Conservation (phyloP, 1,140 invertebrate genomes). For the Drosophila kurseongensis region DNA sequence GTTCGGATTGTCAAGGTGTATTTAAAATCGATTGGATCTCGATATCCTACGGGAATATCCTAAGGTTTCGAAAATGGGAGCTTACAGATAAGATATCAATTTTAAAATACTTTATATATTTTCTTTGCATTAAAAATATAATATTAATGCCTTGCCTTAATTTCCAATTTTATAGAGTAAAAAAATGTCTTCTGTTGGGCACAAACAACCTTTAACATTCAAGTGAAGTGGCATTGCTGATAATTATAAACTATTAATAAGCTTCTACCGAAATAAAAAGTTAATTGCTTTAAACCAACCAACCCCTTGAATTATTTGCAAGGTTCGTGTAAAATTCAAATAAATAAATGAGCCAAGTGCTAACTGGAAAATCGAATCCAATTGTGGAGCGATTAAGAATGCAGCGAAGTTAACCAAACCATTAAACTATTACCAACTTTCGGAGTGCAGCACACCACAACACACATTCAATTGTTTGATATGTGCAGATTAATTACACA, state of each 20-base stretch:
- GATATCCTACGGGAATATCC: not conserved
- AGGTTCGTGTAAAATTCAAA: not conserved
- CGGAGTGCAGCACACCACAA: slow-evolving; percentile 44
- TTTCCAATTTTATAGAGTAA: no score
- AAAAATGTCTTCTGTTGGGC: no score
- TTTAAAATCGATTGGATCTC: slow-evolving; percentile 13
- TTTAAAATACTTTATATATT: no score
- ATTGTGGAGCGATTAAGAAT: slow-evolving; percentile 42
- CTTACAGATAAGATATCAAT: not conserved
- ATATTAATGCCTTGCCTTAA: no score
- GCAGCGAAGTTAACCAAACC: slow-evolving; percentile 49
- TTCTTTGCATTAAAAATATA: not conserved
- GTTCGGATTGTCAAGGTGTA: not conserved
- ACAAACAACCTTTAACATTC: no score
- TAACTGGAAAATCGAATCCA: slow-evolving; percentile 30
- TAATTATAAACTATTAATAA: no score
- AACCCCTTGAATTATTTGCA: slow-evolving; percentile 3
- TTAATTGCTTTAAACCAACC: not conserved
- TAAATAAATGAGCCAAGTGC: slow-evolving; percentile 24
- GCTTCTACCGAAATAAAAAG: not conserved
- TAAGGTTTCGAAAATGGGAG: no score
- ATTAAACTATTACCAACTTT: slow-evolving; percentile 74
- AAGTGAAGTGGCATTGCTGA: no score
- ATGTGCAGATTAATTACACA: slow-evolving; percentile 64
- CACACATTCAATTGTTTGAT: slow-evolving; percentile 26